Base-by-base conservation (phyloP, 2,113 vertebrate genomes). In the Ibidorhyncha struthersii region DNA sequence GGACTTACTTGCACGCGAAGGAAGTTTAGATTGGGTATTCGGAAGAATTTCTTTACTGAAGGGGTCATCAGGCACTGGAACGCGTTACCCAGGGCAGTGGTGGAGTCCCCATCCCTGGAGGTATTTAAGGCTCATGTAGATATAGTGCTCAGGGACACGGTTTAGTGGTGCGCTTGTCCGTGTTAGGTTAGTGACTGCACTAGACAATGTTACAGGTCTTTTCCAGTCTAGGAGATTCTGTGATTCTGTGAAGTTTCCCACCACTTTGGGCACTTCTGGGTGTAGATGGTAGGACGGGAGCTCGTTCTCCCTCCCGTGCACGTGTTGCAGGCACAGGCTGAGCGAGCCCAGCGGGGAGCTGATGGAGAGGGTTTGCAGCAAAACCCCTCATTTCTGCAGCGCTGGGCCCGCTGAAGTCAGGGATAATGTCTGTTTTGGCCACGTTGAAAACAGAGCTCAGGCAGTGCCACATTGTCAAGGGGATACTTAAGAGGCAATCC, bases 231-330 rank as follows among this genome's bases (percentile, higher is more conserved):
- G 43, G 43, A 45, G 16, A 8, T 17, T 45, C 43, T 45, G 43
- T 45, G 43, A 45, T 45, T 45, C 43, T 45, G 43, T 45, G 43
- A 38, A 26, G 23, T 49, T 59, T 29, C 67, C 82, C 21, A 2
- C 7, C 25, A 1, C 30, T 50, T 15, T 19, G 79, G 49, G 16
- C 2, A 1, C 45, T 29, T 23, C 17, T 3, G 8, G 77, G 18
- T 4, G 3, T 1, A n/a, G 45, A 1, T 13, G 70, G 30, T 8
- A 5, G 5, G 26, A 3, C 1, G 43, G 34, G 43, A 61, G 71
- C 66, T 72, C n/a, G 8, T 4, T 0, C 26, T 36, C 43, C 38
- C 15, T 74, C 1, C 41, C 0, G 0, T 1, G n/a, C 55, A 9
- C 0, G 4, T 13, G 14, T 12, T 23, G 30, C 26, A 10, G 66